phyloP scores from a whole-genome alignment of 2,113 vertebrate genomes.

The Amazona vittata region DNA sequence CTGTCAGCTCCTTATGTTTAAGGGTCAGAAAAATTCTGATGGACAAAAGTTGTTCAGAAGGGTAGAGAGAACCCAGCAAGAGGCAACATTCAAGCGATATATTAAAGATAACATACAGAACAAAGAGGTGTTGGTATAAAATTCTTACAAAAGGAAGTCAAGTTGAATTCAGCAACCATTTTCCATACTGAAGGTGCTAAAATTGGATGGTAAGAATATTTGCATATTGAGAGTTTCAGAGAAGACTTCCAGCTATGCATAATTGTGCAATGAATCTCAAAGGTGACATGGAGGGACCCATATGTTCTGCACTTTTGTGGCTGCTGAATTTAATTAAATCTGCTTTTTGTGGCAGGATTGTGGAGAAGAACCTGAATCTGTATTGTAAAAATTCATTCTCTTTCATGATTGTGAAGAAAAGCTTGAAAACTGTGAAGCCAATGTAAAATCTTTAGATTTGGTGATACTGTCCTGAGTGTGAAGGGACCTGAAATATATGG shows the following conservation, averaged over 20 bases:
- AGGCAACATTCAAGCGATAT: background rate
- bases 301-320: constrained; percentile 35
- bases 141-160: background rate
- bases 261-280: background rate
- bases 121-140: background rate
- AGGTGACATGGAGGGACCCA: background rate
- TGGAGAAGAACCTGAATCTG: background rate
- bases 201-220: constrained; percentile 14
- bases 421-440: constrained; percentile 11
- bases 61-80: background rate
- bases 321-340: constrained; percentile 42
- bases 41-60: background rate
- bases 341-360: background rate
- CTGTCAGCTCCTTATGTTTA: background rate
- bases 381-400: constrained; percentile 22
- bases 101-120: background rate
- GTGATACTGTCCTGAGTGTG: background rate
- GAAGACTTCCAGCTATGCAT: background rate
- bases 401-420: constrained; percentile 22
- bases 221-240: background rate
- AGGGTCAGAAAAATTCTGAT: constrained; percentile 9
- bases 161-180: constrained; percentile 56
- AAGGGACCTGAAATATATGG: background rate
- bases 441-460: background rate
- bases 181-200: background rate